Evolutionary conservation across 1,140 invertebrate species (phyloP).

Genomic region (Euwallacea similis): DNA sequence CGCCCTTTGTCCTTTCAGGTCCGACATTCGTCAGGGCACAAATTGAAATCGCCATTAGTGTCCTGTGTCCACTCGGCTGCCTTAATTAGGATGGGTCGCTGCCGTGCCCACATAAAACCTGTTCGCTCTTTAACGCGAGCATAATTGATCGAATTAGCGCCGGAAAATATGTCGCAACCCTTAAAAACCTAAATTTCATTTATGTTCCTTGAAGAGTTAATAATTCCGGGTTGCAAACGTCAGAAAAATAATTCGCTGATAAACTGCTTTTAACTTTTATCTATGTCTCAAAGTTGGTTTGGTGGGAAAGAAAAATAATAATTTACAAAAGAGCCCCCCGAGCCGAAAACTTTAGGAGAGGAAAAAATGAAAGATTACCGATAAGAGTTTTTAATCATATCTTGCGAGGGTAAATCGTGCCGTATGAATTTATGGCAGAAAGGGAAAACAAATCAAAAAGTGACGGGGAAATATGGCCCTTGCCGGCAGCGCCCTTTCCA

Average conservation of each 20-base stretch:
- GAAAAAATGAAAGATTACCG: constrained; percentile 28
- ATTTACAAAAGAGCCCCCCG: constrained; percentile 8
- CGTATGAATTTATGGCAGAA: constrained; percentile 31
- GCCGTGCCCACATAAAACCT: constrained; percentile 36
- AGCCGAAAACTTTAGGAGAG: constrained; percentile 3
- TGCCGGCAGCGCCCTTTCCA: constrained; percentile 1
- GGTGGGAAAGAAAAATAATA: constrained; percentile 6
- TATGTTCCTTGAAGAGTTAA: neutral
- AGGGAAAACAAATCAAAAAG: constrained; percentile 30
- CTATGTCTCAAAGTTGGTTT: neutral
- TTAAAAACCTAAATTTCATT: constrained; percentile 33
- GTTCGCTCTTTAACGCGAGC: constrained; percentile 33
- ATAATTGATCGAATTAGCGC: constrained; percentile 39
- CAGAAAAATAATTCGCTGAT: too few relatives aligned
- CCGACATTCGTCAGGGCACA: constrained; percentile 19
- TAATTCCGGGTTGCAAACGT: too few relatives aligned
- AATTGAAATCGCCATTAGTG: constrained; percentile 40
- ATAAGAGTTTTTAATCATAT: constrained; percentile 34
- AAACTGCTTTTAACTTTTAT: too few relatives aligned
- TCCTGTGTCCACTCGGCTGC: constrained; percentile 31
- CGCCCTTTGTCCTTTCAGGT: constrained; percentile 29
- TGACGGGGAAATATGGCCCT: constrained; percentile 24
- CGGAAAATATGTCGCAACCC: constrained; percentile 27
- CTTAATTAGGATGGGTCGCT: constrained; percentile 39
- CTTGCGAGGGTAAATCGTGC: constrained; percentile 30